phyloP scores from a whole-genome alignment of 2,888 invertebrate genomes.

The Sesia bembeciformis region DNA sequence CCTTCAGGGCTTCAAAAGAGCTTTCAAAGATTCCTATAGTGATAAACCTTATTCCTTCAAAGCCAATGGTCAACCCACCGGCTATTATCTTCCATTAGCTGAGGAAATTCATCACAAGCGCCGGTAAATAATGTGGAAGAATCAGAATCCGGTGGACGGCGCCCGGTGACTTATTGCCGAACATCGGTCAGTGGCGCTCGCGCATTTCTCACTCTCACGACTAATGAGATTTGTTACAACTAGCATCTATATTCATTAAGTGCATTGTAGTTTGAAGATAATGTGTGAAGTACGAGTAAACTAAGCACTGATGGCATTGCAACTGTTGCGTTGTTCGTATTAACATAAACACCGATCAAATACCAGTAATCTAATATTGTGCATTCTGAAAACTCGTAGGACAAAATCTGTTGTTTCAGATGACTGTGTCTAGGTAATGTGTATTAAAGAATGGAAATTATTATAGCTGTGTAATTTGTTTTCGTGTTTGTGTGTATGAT shows the following conservation, averaged over 20 bases:
- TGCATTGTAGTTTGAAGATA: slow-evolving; percentile 19
- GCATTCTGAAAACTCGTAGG: too few species aligned
- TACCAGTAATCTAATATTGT: too few species aligned
- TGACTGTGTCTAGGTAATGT: too few species aligned
- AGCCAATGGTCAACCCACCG: slow-evolving; percentile 20
- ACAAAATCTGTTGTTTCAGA: too few species aligned
- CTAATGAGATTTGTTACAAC: slow-evolving; percentile 33
- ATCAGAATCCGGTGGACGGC: slow-evolving; percentile 11
- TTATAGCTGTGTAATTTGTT: too few species aligned
- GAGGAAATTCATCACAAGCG: slow-evolving; percentile 29
- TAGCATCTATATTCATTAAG: slow-evolving; percentile 29
- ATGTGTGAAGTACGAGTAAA: slow-evolving; percentile 1
- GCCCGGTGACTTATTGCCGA: slow-evolving; percentile 23
- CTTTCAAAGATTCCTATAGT: slow-evolving; percentile 19
- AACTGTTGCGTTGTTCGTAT: too few species aligned
- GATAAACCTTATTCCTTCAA: slow-evolving; percentile 31
- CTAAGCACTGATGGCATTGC: too few species aligned
- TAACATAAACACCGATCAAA: too few species aligned
- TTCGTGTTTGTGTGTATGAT: too few species aligned
- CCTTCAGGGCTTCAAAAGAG: slow-evolving; percentile 25
- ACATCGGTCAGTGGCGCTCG: slow-evolving; percentile 30
- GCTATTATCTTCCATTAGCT: slow-evolving; percentile 34
- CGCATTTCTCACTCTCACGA: slow-evolving; percentile 29
- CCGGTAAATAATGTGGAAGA: slow-evolving; percentile 18
- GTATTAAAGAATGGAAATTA: too few species aligned